Evolutionary conservation across 2,888 invertebrate genomes (phyloP).

Genomic region (Rhagium mordax): DNA sequence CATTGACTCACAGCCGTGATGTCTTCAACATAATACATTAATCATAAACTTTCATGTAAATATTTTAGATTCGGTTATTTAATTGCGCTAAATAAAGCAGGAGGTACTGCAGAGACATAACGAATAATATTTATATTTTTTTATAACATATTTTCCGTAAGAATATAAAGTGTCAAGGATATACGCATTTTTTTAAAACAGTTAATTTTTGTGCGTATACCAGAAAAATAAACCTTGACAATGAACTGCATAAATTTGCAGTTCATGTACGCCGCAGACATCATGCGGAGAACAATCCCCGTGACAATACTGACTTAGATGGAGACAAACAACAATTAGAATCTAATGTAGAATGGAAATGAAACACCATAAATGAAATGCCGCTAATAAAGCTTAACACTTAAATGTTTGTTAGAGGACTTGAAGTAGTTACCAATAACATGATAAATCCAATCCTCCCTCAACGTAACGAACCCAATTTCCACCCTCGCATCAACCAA

Average conservation of each 20-base stretch:
- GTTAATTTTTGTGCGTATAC: too few relatives aligned
- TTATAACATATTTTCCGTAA: not conserved
- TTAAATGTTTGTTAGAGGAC: conserved; percentile 53
- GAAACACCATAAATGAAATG: not conserved
- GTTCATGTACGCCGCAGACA: too few relatives aligned
- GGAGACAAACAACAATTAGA: too few relatives aligned
- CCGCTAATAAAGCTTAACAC: not conserved
- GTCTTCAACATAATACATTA: conserved; percentile 1
- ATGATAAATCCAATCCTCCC: conserved; percentile 56
- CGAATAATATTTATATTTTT: not conserved
- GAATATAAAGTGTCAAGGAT: too few relatives aligned
- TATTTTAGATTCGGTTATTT: conserved; percentile 26
- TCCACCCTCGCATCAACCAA: conserved; percentile 54
- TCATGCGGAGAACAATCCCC: too few relatives aligned
- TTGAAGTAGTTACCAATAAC: conserved; percentile 55
- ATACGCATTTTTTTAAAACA: too few relatives aligned
- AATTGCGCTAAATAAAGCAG: not conserved
- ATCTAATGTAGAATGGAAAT: too few relatives aligned
- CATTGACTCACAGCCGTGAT: conserved; percentile 23
- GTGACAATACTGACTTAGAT: too few relatives aligned
- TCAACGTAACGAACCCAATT: conserved; percentile 61
- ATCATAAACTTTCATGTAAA: conserved; percentile 18
- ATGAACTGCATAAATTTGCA: too few relatives aligned
- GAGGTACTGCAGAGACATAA: not conserved
- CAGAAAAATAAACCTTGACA: too few relatives aligned